Evolutionary conservation across 2,888 invertebrate species (phyloP).

Genomic region (Amphipyra berbera): DNA sequence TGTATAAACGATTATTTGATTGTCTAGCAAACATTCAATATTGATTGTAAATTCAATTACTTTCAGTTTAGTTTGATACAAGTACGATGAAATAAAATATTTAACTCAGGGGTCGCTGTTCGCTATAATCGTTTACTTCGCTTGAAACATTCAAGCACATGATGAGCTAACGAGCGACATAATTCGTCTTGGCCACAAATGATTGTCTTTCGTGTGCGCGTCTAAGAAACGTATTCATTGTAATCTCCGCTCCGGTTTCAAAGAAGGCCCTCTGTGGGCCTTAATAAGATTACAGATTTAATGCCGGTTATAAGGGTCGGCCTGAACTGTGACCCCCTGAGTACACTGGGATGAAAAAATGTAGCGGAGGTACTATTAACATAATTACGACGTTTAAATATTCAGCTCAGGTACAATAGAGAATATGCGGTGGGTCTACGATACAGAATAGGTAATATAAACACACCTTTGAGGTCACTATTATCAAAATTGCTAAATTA

Average conservation of each 20-base stretch:
- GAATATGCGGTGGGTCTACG: neutral
- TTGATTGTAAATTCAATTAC: no score
- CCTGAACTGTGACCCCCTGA: conserved; percentile 32
- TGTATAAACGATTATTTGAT: no score
- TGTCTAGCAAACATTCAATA: no score
- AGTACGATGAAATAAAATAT: no score
- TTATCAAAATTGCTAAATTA: neutral
- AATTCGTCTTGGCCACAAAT: neutral
- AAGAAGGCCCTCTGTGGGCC: conserved; percentile 19
- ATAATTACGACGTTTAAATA: conserved; percentile 48
- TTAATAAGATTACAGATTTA: conserved; percentile 56
- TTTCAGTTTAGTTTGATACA: no score
- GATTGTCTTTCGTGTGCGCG: neutral
- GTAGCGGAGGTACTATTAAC: conserved; percentile 32
- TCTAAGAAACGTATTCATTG: conserved; percentile 39
- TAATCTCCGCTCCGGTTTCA: conserved; percentile 21
- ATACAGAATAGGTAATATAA: neutral
- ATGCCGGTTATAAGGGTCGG: conserved; percentile 36
- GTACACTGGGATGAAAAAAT: conserved; percentile 33
- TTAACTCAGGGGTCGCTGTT: no score
- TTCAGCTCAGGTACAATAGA: conserved; percentile 36
- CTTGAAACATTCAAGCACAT: no score
- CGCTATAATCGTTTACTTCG: no score
- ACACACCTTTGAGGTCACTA: neutral
- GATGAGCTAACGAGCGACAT: no score